phyloP scores from a whole-genome alignment of 1,140 invertebrate genomes.

The Drosophila tsacasi region DNA sequence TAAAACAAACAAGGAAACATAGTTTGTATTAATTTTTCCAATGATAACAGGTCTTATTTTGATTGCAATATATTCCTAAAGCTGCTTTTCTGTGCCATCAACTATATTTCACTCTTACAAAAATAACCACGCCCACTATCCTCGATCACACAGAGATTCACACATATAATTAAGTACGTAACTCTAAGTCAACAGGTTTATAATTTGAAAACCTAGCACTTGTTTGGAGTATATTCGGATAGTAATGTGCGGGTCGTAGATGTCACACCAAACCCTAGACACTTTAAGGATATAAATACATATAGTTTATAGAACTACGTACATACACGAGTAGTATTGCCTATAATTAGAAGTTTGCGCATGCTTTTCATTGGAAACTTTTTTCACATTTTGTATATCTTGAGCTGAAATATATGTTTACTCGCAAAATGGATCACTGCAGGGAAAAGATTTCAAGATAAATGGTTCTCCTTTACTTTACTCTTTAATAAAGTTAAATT shows the following conservation, averaged over 20 bases:
- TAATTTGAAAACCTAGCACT: conserved; percentile 63
- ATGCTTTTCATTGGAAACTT: conserved; percentile 31
- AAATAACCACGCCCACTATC: conserved; percentile 31
- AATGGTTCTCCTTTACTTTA: background rate
- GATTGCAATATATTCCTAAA: conserved; percentile 5
- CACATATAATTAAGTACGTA: conserved; percentile 27
- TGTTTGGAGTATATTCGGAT: conserved; percentile 58
- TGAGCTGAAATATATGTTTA: conserved; percentile 28
- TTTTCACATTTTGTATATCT: conserved; percentile 17
- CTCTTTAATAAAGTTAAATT: background rate
- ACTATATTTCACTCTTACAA: conserved; percentile 36
- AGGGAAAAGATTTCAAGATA: conserved; percentile 2
- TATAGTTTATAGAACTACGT: conserved; percentile 31
- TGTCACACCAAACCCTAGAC: conserved; percentile 27
- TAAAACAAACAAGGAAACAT: background rate
- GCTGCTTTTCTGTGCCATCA: conserved; percentile 6
- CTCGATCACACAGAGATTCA: conserved; percentile 20
- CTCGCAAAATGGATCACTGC: background rate
- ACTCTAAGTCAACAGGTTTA: conserved; percentile 54
- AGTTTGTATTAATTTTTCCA: background rate
- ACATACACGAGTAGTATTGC: conserved; percentile 36
- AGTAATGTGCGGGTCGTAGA: conserved; percentile 20
- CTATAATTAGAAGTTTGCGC: conserved; percentile 38
- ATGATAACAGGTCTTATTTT: conserved; percentile 8
- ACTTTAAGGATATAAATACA: conserved; percentile 20